Base-by-base conservation (phyloP, 2,113 vertebrate species). In the Perca schrenkii region DNA sequence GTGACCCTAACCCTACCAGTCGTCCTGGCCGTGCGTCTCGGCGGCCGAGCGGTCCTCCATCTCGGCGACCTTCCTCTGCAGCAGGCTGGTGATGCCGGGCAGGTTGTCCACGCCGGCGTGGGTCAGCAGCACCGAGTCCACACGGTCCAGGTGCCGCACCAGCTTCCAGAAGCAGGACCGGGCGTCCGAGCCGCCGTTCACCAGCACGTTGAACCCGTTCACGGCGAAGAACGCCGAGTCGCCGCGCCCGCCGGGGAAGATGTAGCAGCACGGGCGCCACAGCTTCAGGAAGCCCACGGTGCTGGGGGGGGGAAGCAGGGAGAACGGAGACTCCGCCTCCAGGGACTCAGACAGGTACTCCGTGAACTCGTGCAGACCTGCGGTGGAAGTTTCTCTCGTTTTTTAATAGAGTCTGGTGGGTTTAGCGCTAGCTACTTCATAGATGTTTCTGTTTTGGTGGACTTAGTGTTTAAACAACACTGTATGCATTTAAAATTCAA, bases 101-200 rank as follows among this genome's bases (percentile, higher is more conserved):
- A 99, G 94, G 81, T 97, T 99, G 93, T 99, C 98, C 0, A 96
- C 95, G 0, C 98, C 98, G 0, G 91, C 82, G 5, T 99, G 98
- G 0, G 98, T 99, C 82, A 98, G 94, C 71, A 99, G 92, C 69
- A 99, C 90, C 0, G 97, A 96, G n/a, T 99, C 98, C 0, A 99
- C 93, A 3, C 98, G 90, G 92, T 99, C 98, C 89, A 99, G 94
- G 90, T 99, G 98, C 25, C 98, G 88, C 11, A 99, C 97, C 87
- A 99, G 94, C 85, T 99, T 99, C 98, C 98, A 99, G 89, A 99
- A 99, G 84, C 95, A 97, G 0, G 98, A 96, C 0, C 95, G 96
- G 3, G 95, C 92, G 84, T 98, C 97, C 0, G 98, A 98, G 8
- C 98, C 98, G 0, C 98, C 98, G 0, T 99, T 97, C 7, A 99